A percentile compares a stretch with the other conserved stretches of the same genome.
These are phyloP conservation scores for Hapalemur alaotrensis DNA, from an alignment of 2,797 vertebrate species.

Conservation along the genomic window DNA sequence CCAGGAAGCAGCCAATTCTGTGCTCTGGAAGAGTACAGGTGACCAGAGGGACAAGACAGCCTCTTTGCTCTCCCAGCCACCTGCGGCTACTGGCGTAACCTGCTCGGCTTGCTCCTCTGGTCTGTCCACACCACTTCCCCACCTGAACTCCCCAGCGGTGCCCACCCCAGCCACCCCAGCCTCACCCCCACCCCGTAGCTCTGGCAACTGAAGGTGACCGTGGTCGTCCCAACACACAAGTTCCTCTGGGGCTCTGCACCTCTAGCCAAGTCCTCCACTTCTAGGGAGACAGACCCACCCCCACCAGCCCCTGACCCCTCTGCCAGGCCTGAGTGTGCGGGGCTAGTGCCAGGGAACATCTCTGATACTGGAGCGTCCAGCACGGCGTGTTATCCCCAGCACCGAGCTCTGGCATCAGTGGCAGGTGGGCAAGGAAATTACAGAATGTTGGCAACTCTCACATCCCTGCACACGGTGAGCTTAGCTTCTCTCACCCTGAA, in stretches of 20 bases:
- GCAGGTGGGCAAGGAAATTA: accelerated
- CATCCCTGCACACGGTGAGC: accelerated
- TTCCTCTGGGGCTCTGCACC: neutral
- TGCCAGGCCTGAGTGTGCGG: neutral
- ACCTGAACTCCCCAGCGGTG: accelerated
- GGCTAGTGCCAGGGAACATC: accelerated
- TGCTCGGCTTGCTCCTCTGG: neutral
- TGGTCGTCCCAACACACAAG: neutral
- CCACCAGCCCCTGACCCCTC: accelerated
- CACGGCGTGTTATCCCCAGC: neutral
- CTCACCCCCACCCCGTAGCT: neutral
- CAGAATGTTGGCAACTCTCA: neutral
- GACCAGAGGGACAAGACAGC: neutral
- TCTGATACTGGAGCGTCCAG: accelerated
- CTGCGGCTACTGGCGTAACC: neutral
- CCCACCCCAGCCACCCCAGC: neutral
- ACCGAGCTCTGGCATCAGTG: accelerated
- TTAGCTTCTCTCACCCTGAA: accelerated
- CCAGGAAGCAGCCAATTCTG: neutral
- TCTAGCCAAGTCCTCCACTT: accelerated
- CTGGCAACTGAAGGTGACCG: neutral
- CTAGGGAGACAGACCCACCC: neutral
- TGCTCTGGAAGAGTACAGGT: neutral
- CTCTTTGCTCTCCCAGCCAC: neutral
- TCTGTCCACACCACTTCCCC: neutral